Percentiles rank a stretch among this genome's conserved stretches.
phyloP scores from a whole-genome alignment of 92 coral and sea anemone species.

The Palythoa grandis region DNA sequence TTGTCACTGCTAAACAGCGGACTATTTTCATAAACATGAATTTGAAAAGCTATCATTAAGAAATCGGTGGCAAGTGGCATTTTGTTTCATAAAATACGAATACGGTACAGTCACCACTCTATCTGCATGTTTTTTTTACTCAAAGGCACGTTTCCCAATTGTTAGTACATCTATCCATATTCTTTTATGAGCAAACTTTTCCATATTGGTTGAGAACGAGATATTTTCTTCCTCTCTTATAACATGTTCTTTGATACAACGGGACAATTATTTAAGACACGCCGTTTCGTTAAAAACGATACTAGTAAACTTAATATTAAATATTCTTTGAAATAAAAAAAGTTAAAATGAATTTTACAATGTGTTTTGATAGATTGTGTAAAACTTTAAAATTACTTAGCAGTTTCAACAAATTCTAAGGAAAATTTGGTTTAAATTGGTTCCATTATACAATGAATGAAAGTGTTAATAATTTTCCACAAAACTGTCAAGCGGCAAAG shows the following conservation, averaged over 20 bases:
- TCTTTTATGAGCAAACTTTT: no score
- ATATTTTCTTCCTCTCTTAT: not conserved
- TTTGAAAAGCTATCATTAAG: no score
- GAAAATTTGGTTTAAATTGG: not conserved
- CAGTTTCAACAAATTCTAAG: constrained; percentile 8
- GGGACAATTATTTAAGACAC: not conserved
- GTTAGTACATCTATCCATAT: no score
- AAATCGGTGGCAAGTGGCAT: no score
- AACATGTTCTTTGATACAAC: not conserved
- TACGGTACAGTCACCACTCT: no score
- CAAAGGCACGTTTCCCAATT: no score
- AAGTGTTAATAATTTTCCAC: constrained; percentile 14
- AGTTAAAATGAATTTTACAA: constrained; percentile 6
- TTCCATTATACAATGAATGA: constrained; percentile 28
- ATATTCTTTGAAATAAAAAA: constrained; percentile 18
- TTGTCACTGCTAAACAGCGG: no score
- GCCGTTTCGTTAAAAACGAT: not conserved
- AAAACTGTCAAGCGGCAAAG: constrained; percentile 26
- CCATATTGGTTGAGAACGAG: not conserved
- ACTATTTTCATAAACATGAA: no score
- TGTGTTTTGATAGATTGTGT: constrained; percentile 27
- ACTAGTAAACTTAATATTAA: not conserved
- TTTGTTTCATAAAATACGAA: no score
- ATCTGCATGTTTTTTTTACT: no score
- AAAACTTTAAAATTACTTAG: constrained; percentile 22